phyloP scores from a whole-genome alignment of 2,113 vertebrate genomes.

The Desmodus rotundus region DNA sequence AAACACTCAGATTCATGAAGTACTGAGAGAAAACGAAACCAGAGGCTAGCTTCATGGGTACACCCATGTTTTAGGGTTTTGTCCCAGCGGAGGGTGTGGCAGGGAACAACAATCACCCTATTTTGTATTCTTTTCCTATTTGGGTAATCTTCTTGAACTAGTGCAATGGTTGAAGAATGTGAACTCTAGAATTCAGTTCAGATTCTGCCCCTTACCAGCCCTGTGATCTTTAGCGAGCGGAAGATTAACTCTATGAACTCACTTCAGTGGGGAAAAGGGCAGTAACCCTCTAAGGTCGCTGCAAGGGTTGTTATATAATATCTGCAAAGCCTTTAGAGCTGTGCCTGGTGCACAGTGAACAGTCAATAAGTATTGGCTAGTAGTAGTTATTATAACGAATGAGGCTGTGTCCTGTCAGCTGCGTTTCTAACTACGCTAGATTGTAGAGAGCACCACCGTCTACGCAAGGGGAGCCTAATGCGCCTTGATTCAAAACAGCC shows the following conservation, averaged over 20 bases:
- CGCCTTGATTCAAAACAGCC: background rate
- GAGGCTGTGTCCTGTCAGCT: background rate
- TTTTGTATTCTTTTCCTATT: background rate
- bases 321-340: background rate
- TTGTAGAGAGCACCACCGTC: rapidly evolving
- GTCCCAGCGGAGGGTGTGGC: background rate
- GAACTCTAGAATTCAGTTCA: background rate
- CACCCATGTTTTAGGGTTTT: background rate
- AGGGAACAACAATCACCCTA: background rate
- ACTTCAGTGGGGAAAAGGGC: background rate
- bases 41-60: background rate
- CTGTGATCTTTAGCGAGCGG: slow-evolving; percentile 18
- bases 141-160: slow-evolving; percentile 16
- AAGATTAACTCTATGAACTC: slow-evolving; percentile 19
- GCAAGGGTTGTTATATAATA: background rate
- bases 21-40: background rate
- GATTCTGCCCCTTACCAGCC: background rate
- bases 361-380: background rate
- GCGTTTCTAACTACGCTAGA: background rate
- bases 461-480: background rate
- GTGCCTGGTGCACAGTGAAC: background rate
- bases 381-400: background rate
- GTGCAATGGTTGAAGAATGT: background rate
- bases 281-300: background rate
- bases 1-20: background rate